Base-by-base conservation (phyloP, 2,113 vertebrate species). In the Halcyon malimbica region DNA sequence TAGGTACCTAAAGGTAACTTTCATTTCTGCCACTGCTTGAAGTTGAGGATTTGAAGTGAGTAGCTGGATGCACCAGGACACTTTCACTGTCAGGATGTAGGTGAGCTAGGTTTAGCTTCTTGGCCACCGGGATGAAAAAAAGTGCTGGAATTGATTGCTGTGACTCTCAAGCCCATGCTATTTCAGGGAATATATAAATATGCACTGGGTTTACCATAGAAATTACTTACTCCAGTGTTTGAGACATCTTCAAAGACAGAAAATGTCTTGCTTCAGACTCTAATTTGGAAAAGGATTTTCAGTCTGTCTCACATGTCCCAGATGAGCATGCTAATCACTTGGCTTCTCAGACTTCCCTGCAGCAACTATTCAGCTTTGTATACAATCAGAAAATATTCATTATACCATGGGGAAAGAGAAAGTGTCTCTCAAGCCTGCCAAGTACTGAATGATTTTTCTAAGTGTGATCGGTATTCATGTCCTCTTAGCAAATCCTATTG, bases 301-400 rank as follows among this genome's bases (percentile, higher is more conserved):
- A 85, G 69, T 62, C 57, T 85, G 62, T 90, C 79, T 80, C 13
- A 3, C 51, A 11, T 74, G 67, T 94, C 92, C 85, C 94, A 90
- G 71, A 69, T 41, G 71, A 96, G 41, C 54, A 70, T 41, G 31
- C 48, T 96, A 90, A 95, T 96, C 53, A 33, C 87, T 91, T 93
- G 81, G 46, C 59, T 93, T 79, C 85, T 88, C 67, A n/a, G 54
- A 28, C 85, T 93, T 93, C 82, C 94, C 90, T 90, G 76, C 44
- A 96, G 94, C 83, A 90, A 46, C 86, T 74, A 17, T 86, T 96
- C 82, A 76, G 19, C 50, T 93, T 76, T 7, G 20, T 75, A 24
- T 65, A 65, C 28, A 53, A 25, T 90, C 79, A 90, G 82, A 87
- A 90, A 85, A 92, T 95, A 92, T 28, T 87, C 70, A 12, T 85